A percentile compares a stretch with the other conserved stretches of the same genome.
These are phyloP conservation scores for Troglohyphantes excavatus DNA, from an alignment of 2,888 invertebrate genomes.

Conservation along the genomic window DNA sequence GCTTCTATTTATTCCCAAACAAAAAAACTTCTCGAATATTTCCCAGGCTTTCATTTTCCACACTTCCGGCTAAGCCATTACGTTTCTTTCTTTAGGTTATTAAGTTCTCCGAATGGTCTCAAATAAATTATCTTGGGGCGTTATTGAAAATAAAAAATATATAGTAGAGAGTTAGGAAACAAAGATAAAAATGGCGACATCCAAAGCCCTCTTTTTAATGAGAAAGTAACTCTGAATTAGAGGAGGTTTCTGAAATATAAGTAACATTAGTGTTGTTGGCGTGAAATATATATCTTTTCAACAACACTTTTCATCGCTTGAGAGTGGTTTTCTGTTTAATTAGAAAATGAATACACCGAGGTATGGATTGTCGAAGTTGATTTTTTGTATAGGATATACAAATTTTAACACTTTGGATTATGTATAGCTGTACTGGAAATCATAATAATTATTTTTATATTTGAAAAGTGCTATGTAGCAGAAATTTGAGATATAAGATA, in stretches of 20 bases:
- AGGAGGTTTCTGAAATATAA: neutral
- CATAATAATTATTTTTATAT: no score
- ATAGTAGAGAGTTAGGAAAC: neutral
- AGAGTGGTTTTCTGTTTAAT: neutral
- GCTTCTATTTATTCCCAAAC: neutral
- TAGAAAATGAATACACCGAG: neutral
- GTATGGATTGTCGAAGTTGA: no score
- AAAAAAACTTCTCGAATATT: constrained; percentile 3
- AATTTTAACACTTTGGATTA: no score
- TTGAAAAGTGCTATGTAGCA: no score
- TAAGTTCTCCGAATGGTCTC: constrained; percentile 27
- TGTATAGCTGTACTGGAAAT: no score
- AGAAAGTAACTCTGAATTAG: constrained; percentile 9
- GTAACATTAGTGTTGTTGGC: neutral
- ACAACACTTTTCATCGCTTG: neutral
- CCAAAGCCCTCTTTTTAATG: neutral
- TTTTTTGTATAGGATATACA: no score
- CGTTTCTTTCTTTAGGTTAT: constrained; percentile 32
- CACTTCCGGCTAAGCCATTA: constrained; percentile 21
- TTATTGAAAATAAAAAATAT: neutral
- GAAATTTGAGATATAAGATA: no score
- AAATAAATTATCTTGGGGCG: constrained; percentile 22
- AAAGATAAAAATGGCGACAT: constrained; percentile 1
- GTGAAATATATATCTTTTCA: neutral
- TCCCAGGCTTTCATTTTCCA: constrained; percentile 19